phyloP scores from a whole-genome alignment of 2,797 vertebrate species.

The Tenualosa ilisha region DNA sequence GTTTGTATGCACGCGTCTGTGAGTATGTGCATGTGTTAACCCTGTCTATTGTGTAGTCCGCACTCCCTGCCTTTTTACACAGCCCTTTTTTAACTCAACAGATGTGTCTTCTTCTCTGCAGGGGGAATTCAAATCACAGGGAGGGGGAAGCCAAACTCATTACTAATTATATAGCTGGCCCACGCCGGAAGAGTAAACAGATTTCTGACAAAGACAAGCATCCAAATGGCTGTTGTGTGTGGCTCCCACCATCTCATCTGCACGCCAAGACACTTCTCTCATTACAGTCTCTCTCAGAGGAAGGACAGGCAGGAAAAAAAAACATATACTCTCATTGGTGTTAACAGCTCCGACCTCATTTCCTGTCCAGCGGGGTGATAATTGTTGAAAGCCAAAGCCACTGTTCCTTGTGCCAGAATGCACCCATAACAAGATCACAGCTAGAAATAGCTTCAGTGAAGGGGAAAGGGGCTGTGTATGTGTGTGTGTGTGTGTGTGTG shows the following conservation, averaged over 20 bases:
- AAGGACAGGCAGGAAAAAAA: background rate
- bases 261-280: background rate
- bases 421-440: background rate
- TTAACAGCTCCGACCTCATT: background rate
- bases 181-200: background rate
- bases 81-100: background rate
- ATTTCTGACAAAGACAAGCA: constrained; percentile 6
- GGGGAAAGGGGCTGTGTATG: background rate
- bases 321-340: background rate
- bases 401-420: background rate
- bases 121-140: background rate
- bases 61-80: background rate
- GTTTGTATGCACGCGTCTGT: background rate
- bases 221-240: background rate
- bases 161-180: constrained; percentile 1
- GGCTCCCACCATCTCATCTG: background rate
- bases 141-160: background rate
- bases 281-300: background rate
- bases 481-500: constrained; percentile 1
- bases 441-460: background rate
- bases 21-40: background rate
- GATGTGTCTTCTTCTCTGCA: background rate
- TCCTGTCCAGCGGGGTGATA: background rate
- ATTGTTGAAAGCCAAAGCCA: background rate
- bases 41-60: background rate